Percentiles rank a stretch among this genome's conserved stretches.
These are phyloP conservation scores for Helostoma temminkii DNA, from an alignment of 2,797 vertebrate species.

Conservation along the genomic window DNA sequence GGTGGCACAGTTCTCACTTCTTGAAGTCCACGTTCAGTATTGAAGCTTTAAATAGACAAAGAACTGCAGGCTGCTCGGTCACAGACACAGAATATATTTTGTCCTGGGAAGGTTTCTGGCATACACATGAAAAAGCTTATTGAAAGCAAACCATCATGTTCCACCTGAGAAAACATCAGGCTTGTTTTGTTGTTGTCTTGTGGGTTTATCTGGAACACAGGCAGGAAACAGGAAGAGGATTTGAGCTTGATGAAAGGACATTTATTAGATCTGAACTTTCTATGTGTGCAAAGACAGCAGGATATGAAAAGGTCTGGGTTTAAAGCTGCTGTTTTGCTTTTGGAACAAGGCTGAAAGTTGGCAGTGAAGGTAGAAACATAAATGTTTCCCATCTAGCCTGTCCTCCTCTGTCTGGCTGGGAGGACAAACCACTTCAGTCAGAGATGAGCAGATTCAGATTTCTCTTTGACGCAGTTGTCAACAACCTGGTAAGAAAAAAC, in stretches of 20 bases:
- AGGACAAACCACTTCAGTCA: constrained; percentile 18
- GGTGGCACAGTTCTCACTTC: neutral
- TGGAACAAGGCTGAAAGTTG: neutral
- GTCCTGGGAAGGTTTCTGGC: constrained; percentile 1
- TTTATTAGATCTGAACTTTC: constrained; percentile 15
- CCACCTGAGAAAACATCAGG: constrained; percentile 27
- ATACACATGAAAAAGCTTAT: constrained; percentile 28
- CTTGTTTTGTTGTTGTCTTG: constrained; percentile 41
- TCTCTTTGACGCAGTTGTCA: neutral
- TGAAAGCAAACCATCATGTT: constrained; percentile 8
- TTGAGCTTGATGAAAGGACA: neutral
- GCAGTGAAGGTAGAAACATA: constrained; percentile 4
- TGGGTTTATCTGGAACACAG: constrained; percentile 7
- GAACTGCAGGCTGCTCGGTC: neutral
- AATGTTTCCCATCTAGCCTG: constrained; percentile 38
- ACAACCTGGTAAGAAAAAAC: constrained; percentile 8
- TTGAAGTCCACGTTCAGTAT: neutral
- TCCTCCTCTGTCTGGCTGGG: constrained; percentile 26
- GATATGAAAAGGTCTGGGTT: constrained; percentile 36
- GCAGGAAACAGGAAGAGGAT: neutral
- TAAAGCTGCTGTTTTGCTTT: constrained; percentile 30
- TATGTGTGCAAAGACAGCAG: constrained; percentile 14
- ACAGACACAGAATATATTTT: constrained; percentile 14
- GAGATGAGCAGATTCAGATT: neutral
- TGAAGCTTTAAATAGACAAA: neutral